Evolutionary conservation across 2,888 invertebrate species (phyloP), one percentile per base, ranked within the genome.

Genomic region (Tipula helvola): DNA sequence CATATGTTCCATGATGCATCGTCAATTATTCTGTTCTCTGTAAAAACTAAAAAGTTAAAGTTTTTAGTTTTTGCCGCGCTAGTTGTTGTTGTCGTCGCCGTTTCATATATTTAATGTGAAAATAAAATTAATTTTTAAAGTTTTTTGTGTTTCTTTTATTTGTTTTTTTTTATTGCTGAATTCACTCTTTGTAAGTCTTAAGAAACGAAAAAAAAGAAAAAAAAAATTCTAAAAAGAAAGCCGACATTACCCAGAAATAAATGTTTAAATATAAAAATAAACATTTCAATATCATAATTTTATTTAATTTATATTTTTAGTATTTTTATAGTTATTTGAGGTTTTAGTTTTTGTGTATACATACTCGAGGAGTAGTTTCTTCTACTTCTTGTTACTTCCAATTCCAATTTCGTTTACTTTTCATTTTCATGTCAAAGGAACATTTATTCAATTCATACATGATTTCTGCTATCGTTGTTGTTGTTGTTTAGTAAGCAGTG

Each of bases 261-360:
- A 57, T 57, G 36, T 84, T 36, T 36, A 84, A 84, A 39, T 84
- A 84, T 84, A 84, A 84, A 84, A 84, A 84, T 84, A 84, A 84
- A 84, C 84, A 84, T 84, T 84, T 84, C 84, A 84, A 41, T 84
- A 84, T 84, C 84, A 84, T 84, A 84, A 84, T 84, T 84, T 84
- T 71, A 71, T 71, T 71, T 71, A 28, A 71, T 71, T 71, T 71
- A 71, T 71, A 71, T 71, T 71, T 71, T 71, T 71, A 71, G 71
- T 71, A 28, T 57, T 57, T n/a, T 71, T 28, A 16, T 57, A 16
- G 52, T 57, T 71, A 71, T 71, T 28, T 71, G 71, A 71, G 28
- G 71, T 71, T 71, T 57, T 71, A 71, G 28, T 71, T 71, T 71
- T 71, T 28, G 3, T 71, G 28, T 71, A 18, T 7, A 7, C 4